Evolutionary conservation across 2,888 invertebrate genomes (phyloP).

Genomic region (Papilio demoleus): DNA sequence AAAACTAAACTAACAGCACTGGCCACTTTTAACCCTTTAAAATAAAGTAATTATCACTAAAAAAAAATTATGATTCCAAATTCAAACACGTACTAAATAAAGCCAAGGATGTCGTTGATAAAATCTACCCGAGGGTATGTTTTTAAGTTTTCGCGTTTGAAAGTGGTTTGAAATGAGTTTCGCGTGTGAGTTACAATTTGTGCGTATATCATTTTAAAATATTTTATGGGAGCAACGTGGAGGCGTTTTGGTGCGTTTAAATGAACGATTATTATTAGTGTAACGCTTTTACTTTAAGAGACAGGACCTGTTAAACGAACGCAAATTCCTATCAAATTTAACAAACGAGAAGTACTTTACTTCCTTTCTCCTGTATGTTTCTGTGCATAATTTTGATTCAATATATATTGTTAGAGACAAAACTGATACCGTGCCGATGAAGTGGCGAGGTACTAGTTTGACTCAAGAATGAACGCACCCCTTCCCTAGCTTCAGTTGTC

Average conservation of each 20-base stretch:
- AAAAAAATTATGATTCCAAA: conserved; percentile 24
- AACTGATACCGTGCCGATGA: too few species aligned
- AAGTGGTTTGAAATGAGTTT: conserved; percentile 24
- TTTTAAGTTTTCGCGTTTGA: conserved; percentile 29
- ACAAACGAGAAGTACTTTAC: not conserved
- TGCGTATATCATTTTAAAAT: conserved; percentile 43
- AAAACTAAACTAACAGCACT: not conserved
- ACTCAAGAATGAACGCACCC: too few species aligned
- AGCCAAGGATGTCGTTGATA: conserved; percentile 23
- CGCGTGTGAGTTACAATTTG: conserved; percentile 45
- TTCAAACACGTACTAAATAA: conserved; percentile 35
- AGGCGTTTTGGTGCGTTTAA: conserved; percentile 42
- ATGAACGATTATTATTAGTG: conserved; percentile 43
- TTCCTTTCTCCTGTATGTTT: not conserved
- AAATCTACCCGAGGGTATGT: conserved; percentile 31
- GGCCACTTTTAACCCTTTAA: not conserved
- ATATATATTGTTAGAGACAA: too few species aligned
- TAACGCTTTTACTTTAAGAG: not conserved
- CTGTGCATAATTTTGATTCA: too few species aligned
- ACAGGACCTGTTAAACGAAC: not conserved
- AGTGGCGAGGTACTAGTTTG: too few species aligned
- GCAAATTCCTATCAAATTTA: not conserved
- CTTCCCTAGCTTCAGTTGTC: too few species aligned
- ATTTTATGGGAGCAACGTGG: conserved; percentile 43
- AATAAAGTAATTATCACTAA: conserved; percentile 19